A percentile compares a stretch with the other conserved stretches of the same genome.
These are phyloP conservation scores for Pantala flavescens DNA, from an alignment of 1,140 invertebrate species.

Conservation along the genomic window DNA sequence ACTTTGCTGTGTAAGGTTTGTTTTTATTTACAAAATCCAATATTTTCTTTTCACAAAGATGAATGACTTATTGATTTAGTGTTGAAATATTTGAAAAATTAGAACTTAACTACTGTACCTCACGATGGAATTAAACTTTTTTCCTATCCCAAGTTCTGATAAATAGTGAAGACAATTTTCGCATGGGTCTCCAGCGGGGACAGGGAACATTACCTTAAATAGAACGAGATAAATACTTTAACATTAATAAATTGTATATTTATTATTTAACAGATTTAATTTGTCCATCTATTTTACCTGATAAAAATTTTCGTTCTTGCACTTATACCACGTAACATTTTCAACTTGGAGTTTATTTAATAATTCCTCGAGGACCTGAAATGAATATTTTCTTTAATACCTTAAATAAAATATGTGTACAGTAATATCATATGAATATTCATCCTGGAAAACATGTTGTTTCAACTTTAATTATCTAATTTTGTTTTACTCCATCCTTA, in stretches of 20 bases:
- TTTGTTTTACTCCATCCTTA: too few relatives aligned
- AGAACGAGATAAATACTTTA: background rate
- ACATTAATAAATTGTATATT: too few relatives aligned
- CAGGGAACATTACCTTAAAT: constrained; percentile 52
- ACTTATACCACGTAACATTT: background rate
- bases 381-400: background rate
- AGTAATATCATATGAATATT: too few relatives aligned
- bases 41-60: too few relatives aligned
- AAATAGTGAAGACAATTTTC: constrained; percentile 60
- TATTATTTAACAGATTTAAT: too few relatives aligned
- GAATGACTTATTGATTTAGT: too few relatives aligned
- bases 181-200: constrained; percentile 52
- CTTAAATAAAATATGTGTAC: background rate
- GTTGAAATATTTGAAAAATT: too few relatives aligned
- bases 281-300: background rate
- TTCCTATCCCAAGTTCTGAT: constrained; percentile 56
- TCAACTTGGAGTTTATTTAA: background rate
- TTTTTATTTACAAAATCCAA: too few relatives aligned
- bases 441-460: too few relatives aligned
- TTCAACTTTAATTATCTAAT: too few relatives aligned
- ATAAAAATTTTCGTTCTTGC: background rate
- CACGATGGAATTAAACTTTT: constrained; percentile 55
- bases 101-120: constrained; percentile 50
- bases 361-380: background rate
- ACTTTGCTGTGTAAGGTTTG: too few relatives aligned